Percentiles rank a stretch among this genome's conserved stretches.
Evolutionary conservation across 2,888 invertebrate species (phyloP).

Genomic region (Drosophila colorata): DNA sequence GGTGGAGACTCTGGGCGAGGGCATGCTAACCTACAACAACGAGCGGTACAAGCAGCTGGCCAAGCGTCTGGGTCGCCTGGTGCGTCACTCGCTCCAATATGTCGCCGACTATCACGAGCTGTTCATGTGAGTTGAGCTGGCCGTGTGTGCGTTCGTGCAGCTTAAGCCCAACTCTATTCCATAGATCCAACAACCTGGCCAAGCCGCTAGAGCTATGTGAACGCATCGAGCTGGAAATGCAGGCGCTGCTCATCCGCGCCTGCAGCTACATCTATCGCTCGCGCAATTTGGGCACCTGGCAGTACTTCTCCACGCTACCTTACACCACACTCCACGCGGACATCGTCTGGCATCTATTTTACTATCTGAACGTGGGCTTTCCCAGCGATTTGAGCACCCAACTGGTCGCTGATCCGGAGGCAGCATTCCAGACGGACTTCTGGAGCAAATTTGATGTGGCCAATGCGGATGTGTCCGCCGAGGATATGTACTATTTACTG

Average conservation of each 20-base stretch:
- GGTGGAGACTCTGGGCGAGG: conserved; percentile 88
- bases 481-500: conserved; percentile 91
- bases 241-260: conserved; percentile 90
- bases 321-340: conserved; percentile 87
- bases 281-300: conserved; percentile 91
- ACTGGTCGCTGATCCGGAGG: conserved; percentile 84
- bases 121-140: conserved; percentile 71
- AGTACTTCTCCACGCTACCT: conserved; percentile 92
- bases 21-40: conserved; percentile 89
- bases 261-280: conserved; percentile 90
- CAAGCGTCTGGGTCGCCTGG: conserved; percentile 88
- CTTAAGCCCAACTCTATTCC: background rate
- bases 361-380: conserved; percentile 87
- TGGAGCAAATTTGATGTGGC: conserved; percentile 88
- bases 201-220: conserved; percentile 86
- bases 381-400: conserved; percentile 78
- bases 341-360: conserved; percentile 89
- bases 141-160: no score
- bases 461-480: conserved; percentile 88
- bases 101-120: conserved; percentile 88
- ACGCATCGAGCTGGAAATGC: conserved; percentile 90
- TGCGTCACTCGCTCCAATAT: conserved; percentile 90
- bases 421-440: conserved; percentile 85
- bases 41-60: conserved; percentile 88
- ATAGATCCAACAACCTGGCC: conserved; percentile 81